Evolutionary conservation across 2,113 vertebrate species (phyloP).

Genomic region (Peromyscus polionotus): DNA sequence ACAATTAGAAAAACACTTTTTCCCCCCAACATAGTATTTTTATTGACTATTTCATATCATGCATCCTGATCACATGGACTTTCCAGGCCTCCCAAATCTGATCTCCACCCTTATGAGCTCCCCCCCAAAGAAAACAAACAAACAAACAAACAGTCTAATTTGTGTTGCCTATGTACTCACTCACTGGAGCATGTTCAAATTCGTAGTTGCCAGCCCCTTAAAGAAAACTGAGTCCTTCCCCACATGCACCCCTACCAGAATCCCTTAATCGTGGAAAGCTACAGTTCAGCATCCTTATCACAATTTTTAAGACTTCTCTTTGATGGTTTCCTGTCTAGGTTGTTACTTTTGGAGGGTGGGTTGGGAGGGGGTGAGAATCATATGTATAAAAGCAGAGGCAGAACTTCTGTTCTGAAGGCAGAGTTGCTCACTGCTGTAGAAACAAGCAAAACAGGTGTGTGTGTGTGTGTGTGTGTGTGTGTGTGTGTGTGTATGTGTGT

Average conservation of each 20-base stretch:
- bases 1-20: slow-evolving; percentile 16
- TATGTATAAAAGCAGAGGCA: not conserved
- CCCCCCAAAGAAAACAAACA: not conserved
- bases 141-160: not conserved
- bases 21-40: not conserved
- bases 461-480: too few relatives aligned
- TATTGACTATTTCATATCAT: not conserved
- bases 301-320: not conserved
- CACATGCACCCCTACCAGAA: not conserved
- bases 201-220: not conserved
- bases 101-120: not conserved
- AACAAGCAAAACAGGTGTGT: not conserved
- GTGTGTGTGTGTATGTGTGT: too few relatives aligned
- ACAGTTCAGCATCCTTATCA: not conserved
- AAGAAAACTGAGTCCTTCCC: not conserved
- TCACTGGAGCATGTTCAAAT: not conserved
- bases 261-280: not conserved
- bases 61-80: not conserved
- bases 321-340: not conserved
- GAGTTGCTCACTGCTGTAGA: not conserved
- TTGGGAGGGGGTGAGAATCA: not conserved
- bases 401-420: not conserved
- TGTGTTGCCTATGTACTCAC: not conserved
- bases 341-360: not conserved
- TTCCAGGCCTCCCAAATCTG: not conserved